phyloP scores from a whole-genome alignment of 1,140 invertebrate species.

The Lucilia sericata region DNA sequence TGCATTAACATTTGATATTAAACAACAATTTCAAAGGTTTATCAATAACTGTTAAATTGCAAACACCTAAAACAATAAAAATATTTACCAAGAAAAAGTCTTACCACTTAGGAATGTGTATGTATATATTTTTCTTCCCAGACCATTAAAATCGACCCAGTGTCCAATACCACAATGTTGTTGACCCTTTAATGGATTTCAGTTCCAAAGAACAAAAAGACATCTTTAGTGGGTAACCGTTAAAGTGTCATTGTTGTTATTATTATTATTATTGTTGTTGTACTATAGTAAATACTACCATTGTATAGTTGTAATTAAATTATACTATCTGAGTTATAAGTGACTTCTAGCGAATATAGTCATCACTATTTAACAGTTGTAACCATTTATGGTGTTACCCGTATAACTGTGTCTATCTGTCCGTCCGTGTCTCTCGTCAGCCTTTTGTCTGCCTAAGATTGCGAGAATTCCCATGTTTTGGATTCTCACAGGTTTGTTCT shows the following conservation, averaged over 20 bases:
- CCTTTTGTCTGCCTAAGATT: no score
- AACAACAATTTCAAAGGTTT: no score
- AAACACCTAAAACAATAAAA: no score
- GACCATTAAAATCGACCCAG: not conserved
- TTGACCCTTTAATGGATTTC: not conserved
- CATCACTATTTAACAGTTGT: constrained; percentile 8
- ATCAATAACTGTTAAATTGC: no score
- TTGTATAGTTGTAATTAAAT: not conserved
- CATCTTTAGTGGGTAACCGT: not conserved
- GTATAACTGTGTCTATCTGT: not conserved
- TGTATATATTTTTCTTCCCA: no score
- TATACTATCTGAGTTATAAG: not conserved
- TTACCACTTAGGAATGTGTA: no score
- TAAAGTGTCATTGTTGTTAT: not conserved
- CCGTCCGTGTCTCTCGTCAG: not conserved
- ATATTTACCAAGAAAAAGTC: no score
- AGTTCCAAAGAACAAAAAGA: not conserved
- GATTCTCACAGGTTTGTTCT: not conserved
- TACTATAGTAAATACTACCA: not conserved
- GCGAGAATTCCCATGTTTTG: not conserved
- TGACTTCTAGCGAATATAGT: not conserved
- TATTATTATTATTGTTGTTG: not conserved
- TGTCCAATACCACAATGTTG: not conserved
- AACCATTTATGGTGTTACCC: constrained; percentile 33
- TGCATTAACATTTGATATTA: no score